Evolutionary conservation across 2,888 invertebrate species (phyloP).

Genomic region (Lucinisca nassula): DNA sequence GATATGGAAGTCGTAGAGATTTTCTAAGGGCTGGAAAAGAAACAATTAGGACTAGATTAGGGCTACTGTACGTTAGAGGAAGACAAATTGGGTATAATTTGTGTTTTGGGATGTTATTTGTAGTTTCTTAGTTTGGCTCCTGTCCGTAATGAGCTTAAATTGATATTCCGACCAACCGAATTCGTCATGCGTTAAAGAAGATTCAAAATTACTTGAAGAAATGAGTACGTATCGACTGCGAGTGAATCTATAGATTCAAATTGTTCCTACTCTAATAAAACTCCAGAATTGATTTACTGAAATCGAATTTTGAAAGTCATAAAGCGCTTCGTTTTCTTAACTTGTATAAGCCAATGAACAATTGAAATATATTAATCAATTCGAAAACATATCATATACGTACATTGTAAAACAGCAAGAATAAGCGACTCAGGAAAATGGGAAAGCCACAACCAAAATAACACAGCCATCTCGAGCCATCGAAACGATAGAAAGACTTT

Average conservation of each 20-base stretch:
- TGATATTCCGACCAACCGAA: not conserved
- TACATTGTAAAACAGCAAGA: no score
- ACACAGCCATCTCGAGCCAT: no score
- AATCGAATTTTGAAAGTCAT: no score
- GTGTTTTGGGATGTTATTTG: slow-evolving; percentile 17
- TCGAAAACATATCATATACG: no score
- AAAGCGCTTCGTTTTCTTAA: no score
- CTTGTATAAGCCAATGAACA: no score
- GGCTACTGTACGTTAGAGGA: slow-evolving; percentile 5
- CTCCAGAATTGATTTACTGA: not conserved
- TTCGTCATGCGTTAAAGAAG: not conserved
- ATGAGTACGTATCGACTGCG: not conserved
- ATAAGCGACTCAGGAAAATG: no score
- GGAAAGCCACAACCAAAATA: no score
- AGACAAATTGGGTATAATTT: slow-evolving; percentile 12
- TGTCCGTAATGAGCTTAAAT: slow-evolving; percentile 7
- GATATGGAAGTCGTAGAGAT: not conserved
- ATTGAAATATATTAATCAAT: no score
- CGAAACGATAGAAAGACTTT: no score
- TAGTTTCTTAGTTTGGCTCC: not conserved
- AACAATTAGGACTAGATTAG: slow-evolving; percentile 7
- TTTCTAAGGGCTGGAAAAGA: slow-evolving; percentile 3
- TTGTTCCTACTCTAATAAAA: not conserved
- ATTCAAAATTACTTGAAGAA: not conserved
- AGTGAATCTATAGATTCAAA: not conserved